Base-by-base conservation (phyloP, 2,888 invertebrate genomes). In the Dasypogon diadema region DNA sequence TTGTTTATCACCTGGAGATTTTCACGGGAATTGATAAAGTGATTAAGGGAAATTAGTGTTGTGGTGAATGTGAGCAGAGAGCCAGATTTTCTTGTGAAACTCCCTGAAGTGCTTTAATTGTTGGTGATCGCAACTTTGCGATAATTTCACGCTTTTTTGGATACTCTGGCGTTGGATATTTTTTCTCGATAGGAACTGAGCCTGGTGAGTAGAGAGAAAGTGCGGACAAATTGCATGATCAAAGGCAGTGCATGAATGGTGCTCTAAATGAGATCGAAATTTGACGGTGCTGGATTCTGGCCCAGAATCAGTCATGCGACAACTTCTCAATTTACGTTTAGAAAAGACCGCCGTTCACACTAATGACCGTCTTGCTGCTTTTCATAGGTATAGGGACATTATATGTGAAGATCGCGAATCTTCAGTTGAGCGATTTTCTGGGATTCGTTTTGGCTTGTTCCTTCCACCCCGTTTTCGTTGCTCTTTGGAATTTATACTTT, bases 241-340 rank as follows among this genome's bases (percentile, higher is more conserved):
- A 55, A 55, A 22, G 22, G 22, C 21, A n/a, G n/a, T 55, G 5
- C 34, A 22, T 21, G n/a, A 21, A 55, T 55, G 5, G 5, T n/a
- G n/a, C 24, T 55, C 54, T 12, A 51, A 55, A 37, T 58, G 2
- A 14, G 10, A 30, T n/a, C 6, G 8, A n/a, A 55, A 54, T 54
- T 54, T 34, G 34, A n/a, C n/a, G 21, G 30, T n/a, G 37, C n/a
- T n/a, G n/a, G n/a, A 37, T 72, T 54, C 37, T 73, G 46, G 42
- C 14, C 14, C 56, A 37, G 30, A 73, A 73, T 73, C 72, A 55
- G 56, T 73, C 72, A 73, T 73, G 72, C 72, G 55, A 60, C 42
- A 42, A 42, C 12, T 42, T 2, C n/a, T 42, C 8, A 3, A 30
- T 5, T 30, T 30, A 30, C 30, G 3, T 3, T 8, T 30, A 30